Percentiles rank a stretch among this genome's conserved stretches.
Conservation (phyloP, 1,140 invertebrate genomes). For the Diorhabda elongata region DNA sequence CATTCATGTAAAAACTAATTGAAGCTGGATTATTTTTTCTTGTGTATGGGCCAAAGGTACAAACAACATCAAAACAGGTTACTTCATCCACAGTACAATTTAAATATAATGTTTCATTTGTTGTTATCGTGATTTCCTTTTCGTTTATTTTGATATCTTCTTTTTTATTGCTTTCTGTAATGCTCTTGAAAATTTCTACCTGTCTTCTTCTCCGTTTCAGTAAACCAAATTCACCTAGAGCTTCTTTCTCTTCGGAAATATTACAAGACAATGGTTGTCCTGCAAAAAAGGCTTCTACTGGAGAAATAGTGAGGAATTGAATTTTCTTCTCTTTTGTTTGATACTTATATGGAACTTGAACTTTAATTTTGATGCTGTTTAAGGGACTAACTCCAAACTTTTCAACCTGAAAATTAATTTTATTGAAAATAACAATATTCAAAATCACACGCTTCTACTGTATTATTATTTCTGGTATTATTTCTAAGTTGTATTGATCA, state of each 20-base stretch:
- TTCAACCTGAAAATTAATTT: neutral
- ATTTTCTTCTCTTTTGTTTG: neutral
- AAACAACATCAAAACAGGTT: neutral
- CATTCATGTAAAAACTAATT: neutral
- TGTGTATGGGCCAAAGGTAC: slow-evolving; percentile 1
- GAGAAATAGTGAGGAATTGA: neutral
- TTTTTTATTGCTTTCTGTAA: neutral
- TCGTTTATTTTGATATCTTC: slow-evolving; percentile 9
- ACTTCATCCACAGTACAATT: slow-evolving; percentile 4
- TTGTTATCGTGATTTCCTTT: neutral
- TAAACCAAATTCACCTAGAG: neutral
- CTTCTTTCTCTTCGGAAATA: neutral
- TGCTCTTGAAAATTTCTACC: neutral
- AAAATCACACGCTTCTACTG: too few relatives aligned
- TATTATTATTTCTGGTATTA: too few relatives aligned
- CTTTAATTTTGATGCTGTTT: slow-evolving; percentile 1
- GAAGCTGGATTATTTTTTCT: neutral
- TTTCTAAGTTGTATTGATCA: too few relatives aligned
- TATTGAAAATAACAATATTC: too few relatives aligned
- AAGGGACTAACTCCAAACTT: neutral
- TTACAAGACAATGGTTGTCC: neutral
- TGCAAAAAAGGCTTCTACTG: neutral
- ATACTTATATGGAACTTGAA: neutral
- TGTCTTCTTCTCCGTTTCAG: slow-evolving; percentile 7
- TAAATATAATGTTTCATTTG: slow-evolving; percentile 5